Evolutionary conservation across 2,113 vertebrate species (phyloP).

Genomic region (Tragulus kanchil): DNA sequence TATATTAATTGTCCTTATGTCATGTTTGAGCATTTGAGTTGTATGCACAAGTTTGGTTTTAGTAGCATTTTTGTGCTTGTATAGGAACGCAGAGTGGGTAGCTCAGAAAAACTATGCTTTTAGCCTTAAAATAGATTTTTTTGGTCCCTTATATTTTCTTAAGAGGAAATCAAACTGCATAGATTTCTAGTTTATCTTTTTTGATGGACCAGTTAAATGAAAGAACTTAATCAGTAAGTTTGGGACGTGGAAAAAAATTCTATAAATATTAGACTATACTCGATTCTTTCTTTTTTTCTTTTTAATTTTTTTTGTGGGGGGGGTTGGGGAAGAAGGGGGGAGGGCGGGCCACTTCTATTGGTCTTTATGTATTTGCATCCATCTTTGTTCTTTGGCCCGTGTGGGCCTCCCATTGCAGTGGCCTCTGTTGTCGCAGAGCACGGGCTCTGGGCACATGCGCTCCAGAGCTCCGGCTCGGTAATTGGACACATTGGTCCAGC

Average conservation of each 20-base stretch:
- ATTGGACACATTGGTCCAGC: too few relatives aligned
- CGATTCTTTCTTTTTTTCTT: not conserved
- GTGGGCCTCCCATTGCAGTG: too few relatives aligned
- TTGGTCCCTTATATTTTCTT: not conserved
- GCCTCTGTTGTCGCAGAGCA: too few relatives aligned
- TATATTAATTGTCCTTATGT: not conserved
- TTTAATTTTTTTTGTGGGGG: too few relatives aligned
- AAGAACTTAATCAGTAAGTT: not conserved
- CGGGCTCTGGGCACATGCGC: too few relatives aligned
- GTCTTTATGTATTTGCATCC: too few relatives aligned
- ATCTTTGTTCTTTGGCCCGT: too few relatives aligned
- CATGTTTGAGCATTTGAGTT: slow-evolving; percentile 3
- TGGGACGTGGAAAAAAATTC: not conserved
- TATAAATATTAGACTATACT: not conserved
- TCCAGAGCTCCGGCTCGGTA: too few relatives aligned
- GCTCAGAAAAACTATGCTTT: not conserved
- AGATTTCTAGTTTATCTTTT: not conserved
- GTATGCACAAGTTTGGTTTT: not conserved
- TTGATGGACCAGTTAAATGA: not conserved
- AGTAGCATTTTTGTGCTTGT: not conserved
- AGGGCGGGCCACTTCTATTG: too few relatives aligned
- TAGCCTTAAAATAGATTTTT: slow-evolving; percentile 9
- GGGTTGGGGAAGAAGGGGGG: too few relatives aligned
- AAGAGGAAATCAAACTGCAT: not conserved
- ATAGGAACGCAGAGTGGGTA: not conserved